Base-by-base conservation (phyloP, 2,797 vertebrate species). In the Melanotaenia trifasciata region DNA sequence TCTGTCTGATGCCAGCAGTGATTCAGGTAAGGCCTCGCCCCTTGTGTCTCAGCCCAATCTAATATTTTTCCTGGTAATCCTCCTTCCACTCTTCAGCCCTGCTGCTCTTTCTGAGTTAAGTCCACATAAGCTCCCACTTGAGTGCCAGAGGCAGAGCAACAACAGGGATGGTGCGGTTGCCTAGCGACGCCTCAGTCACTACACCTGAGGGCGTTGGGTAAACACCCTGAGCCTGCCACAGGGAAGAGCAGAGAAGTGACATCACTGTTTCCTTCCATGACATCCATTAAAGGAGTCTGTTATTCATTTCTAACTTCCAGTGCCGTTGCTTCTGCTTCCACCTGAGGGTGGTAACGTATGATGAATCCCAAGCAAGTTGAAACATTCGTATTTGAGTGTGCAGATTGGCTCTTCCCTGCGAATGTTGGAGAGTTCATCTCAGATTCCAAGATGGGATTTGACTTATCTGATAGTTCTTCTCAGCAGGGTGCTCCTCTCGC, bases 81-180 rank as follows among this genome's bases (percentile, higher is more conserved):
- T 78, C 75, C 87, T 83, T 84, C 84, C 81, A 88, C 92, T 90
- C 87, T 84, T 90, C 88, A 82, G 88, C 90, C 89, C 86, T 78
- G 74, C 89, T 91, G 90, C 93, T 93, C 90, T 92, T 91, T 93
- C 84, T 80, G 84, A 89, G 87, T 90, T 94, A 94, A 94, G 85
- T 90, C 93, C 87, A 92, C 89, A 93, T 92, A 93, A 94, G 93
- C 93, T 92, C 81, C 93, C 90, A 87, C 94, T 94, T 91, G 91
- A 92, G 92, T 88, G 91, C 85, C 81, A 83, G 85, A 91, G 89
- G 85, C 89, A 83, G 87, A 86, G 90, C 87, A 84, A 87, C 85
- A 87, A 87, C 92, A 58, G 84, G 83, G 84, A 89, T 88, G 85
- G 86, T 78, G 87, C 71, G 76, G 93, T 95, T 94, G 93, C 94